A percentile compares a stretch with the other conserved stretches of the same genome.
phyloP scores from a whole-genome alignment of 2,888 invertebrate species.

The Andrena trimmerana region DNA sequence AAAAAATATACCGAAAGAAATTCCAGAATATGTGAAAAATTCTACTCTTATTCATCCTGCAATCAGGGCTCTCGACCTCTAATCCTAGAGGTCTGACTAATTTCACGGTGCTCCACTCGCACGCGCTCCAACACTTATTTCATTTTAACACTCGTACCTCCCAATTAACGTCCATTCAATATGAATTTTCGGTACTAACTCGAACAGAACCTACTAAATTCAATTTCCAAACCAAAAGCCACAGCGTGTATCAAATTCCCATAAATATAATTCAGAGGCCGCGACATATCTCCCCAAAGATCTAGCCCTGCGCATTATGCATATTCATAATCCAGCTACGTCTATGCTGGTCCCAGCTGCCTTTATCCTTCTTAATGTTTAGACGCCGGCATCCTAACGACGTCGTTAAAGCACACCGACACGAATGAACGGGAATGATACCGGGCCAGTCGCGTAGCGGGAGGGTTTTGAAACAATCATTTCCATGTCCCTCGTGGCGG shows the following conservation, averaged over 20 bases:
- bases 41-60: too few relatives aligned
- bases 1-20: too few relatives aligned
- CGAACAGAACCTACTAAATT: not conserved
- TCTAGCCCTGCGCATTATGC: conserved; percentile 19
- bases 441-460: conserved; percentile 65
- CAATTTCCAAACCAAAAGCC: not conserved
- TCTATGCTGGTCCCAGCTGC: conserved; percentile 14
- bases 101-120: conserved; percentile 18
- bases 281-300: not conserved
- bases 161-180: too few relatives aligned
- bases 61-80: too few relatives aligned
- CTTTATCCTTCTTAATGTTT: conserved; percentile 48
- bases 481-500: conserved; percentile 50
- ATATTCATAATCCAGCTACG: conserved; percentile 37
- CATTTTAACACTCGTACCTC: not conserved
- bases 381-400: conserved; percentile 62
- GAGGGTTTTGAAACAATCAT: conserved; percentile 69
- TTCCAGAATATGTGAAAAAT: too few relatives aligned
- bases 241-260: not conserved
- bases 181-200: too few relatives aligned
- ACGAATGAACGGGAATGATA: conserved; percentile 57
- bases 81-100: too few relatives aligned
- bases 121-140: not conserved
- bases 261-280: not conserved
- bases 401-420: conserved; percentile 66